Evolutionary conservation across 2,113 vertebrate genomes (phyloP), one percentile per base, ranked within the genome.

Genomic region (Poicephalus gulielmi): DNA sequence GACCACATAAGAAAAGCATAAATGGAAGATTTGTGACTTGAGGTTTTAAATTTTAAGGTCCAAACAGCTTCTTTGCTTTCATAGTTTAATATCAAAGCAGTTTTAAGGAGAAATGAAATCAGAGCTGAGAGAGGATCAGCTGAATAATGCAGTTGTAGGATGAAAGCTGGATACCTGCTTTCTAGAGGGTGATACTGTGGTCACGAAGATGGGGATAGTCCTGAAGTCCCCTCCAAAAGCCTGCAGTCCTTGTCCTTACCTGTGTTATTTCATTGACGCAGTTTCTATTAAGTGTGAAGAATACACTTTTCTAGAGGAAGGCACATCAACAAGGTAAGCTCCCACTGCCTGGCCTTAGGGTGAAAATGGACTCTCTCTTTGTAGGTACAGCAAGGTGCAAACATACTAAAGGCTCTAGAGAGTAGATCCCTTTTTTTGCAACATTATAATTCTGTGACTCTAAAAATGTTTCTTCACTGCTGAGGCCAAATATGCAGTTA

Each of bases 1-100:
- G 85, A 94, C 95, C 95, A 94, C 93, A 94, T 83, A 83, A 94
- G 67, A 95, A 88, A 91, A 49, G 41, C 53, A 88, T 87, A 90
- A 95, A 91, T 86, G 46, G 85, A 96, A 91, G 78, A 91, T 92
- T 46, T 93, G 85, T 88, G 53, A 74, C 75, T 49, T 89, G 63
- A 93, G 84, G 84, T 91, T 95, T 87, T 64, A 67, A 82, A 62
- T 83, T 71, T 79, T 62, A 62, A 67, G 71, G 41, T 73, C 90
- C 63, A 66, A 96, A 86, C 0, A 3, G 71, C 85, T 93, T 67
- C 71, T 90, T 74, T 79, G n/a, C 84, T 85, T 93, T 53, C 44
- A 79, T 18, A 33, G 41, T 85, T 89, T 88, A 87, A 94, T 53
- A 83, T 63, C 53, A 87, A 83, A 83, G 41, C 63, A 74, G 24